These are phyloP conservation scores for Allolobophora icterica DNA, from an alignment of 2,888 invertebrate genomes.

Conservation along the genomic window DNA sequence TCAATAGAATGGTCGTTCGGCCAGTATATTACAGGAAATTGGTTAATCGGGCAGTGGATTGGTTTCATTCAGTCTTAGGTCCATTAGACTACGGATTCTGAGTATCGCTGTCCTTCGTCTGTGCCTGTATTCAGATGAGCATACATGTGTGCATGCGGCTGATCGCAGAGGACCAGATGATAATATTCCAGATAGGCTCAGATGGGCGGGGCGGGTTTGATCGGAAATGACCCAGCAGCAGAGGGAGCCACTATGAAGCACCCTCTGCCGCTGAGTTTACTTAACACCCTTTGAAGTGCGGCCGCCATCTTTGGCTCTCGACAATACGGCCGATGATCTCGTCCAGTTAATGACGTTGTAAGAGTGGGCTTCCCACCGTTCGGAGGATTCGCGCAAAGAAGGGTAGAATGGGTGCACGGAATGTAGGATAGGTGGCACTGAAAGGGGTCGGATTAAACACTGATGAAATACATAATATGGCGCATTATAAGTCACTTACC, in stretches of 20 bases:
- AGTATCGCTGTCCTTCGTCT: no score
- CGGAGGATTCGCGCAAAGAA: neutral
- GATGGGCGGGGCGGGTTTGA: neutral
- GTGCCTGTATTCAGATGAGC: no score
- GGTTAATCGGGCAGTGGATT: no score
- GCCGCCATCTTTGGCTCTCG: neutral
- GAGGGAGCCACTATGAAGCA: neutral
- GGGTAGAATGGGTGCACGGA: neutral
- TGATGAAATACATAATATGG: neutral
- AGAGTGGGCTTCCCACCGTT: neutral
- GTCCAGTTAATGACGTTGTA: neutral
- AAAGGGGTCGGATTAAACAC: no score
- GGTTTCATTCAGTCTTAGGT: no score
- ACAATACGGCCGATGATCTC: neutral
- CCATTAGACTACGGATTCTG: no score
- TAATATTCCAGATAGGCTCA: neutral
- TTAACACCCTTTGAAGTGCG: conserved; percentile 1
- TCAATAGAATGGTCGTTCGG: no score
- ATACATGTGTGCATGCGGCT: no score
- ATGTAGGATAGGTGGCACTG: neutral
- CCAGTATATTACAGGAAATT: no score
- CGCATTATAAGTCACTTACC: neutral
- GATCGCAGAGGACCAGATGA: neutral
- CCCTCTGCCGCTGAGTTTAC: neutral
- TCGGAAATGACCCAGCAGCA: neutral